Conservation (phyloP, 2,797 vertebrate species). For the Podarcis siculus region DNA sequence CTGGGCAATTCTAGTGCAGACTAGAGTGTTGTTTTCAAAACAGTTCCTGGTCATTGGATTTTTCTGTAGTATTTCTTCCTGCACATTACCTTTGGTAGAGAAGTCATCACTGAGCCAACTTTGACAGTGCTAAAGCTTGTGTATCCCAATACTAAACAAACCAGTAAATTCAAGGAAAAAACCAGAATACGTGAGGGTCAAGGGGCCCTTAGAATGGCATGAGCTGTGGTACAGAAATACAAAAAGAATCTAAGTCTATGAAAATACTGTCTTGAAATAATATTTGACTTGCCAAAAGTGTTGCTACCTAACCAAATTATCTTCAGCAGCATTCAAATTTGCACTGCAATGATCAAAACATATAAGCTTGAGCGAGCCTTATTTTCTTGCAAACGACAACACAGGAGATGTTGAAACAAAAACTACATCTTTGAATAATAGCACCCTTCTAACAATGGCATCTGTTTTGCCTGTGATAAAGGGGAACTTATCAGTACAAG, state of each 20-base stretch:
- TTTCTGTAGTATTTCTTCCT: background rate
- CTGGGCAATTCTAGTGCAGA: background rate
- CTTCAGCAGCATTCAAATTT: background rate
- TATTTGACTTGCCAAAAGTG: background rate
- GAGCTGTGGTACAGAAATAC: background rate
- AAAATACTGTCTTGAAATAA: background rate
- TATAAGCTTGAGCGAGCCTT: background rate
- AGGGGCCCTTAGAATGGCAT: background rate
- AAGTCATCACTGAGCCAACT: background rate
- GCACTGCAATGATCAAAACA: background rate
- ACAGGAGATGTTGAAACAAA: background rate
- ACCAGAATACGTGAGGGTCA: background rate
- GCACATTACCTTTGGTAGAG: background rate
- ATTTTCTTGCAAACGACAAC: background rate
- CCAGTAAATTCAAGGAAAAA: background rate
- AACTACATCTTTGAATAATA: constrained; percentile 10
- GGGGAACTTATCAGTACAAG: background rate
- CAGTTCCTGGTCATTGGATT: background rate
- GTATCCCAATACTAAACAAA: background rate
- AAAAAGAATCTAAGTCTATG: background rate
- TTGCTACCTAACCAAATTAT: background rate
- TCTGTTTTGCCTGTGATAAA: background rate
- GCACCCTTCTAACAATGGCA: background rate
- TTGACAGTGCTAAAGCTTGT: background rate
- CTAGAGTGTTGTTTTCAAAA: too few relatives aligned